phyloP scores from a whole-genome alignment of 2,888 invertebrate species.

The Bhutanitis thaidina region DNA sequence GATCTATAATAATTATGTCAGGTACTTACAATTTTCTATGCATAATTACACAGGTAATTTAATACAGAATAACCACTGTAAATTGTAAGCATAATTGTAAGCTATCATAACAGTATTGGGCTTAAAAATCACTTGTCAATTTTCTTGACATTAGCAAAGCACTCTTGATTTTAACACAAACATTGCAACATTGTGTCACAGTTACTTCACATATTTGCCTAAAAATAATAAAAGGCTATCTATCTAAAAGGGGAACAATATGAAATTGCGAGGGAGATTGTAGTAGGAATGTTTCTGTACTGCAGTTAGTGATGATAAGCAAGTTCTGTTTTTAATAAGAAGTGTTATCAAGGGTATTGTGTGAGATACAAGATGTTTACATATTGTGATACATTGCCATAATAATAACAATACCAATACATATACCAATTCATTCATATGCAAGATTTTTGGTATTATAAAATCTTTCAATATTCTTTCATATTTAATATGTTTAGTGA shows the following conservation, averaged over 20 bases:
- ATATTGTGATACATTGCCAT: conserved; percentile 44
- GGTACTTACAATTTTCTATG: conserved; percentile 70
- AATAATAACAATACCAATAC: conserved; percentile 22
- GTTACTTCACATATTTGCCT: not conserved
- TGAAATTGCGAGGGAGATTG: conserved; percentile 7
- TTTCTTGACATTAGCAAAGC: conserved; percentile 48
- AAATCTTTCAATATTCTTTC: no score
- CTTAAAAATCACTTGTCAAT: conserved; percentile 53
- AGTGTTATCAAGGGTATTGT: conserved; percentile 50
- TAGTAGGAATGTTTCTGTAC: conserved; percentile 6
- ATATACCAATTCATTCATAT: no score
- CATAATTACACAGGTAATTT: conserved; percentile 37
- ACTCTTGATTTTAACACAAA: conserved; percentile 45
- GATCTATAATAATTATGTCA: not conserved
- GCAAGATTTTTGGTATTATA: no score
- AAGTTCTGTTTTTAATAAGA: conserved; percentile 51
- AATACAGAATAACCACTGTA: conserved; percentile 13
- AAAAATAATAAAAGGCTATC: not conserved
- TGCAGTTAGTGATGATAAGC: conserved; percentile 30
- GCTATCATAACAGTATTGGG: conserved; percentile 13
- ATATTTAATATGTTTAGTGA: no score
- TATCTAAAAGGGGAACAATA: not conserved
- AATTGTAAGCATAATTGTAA: conserved; percentile 22
- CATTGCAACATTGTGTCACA: not conserved
- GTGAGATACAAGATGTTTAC: conserved; percentile 48